Conservation (phyloP, 2,888 invertebrate species). For the Aspidiotus destructor region DNA sequence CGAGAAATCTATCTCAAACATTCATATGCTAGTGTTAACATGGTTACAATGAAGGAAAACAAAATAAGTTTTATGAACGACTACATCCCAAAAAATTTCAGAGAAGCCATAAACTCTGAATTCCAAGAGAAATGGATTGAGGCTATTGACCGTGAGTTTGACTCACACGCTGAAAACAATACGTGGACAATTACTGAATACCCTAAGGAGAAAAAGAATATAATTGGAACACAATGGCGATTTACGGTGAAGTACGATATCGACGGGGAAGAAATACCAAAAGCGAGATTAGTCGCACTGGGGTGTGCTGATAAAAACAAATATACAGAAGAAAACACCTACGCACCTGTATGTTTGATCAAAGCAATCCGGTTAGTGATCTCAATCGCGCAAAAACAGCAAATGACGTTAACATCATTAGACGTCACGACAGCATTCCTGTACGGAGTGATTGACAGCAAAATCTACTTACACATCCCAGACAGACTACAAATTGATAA, state of each 20-base stretch:
- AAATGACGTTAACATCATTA: not conserved
- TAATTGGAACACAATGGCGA: not conserved
- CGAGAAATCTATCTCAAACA: not conserved
- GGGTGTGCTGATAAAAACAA: not conserved
- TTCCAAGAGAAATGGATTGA: not conserved
- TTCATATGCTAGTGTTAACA: not conserved
- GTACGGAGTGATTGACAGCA: not conserved
- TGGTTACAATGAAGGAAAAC: not conserved
- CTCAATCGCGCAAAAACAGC: not conserved
- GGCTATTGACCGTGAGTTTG: not conserved
- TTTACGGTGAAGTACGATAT: not conserved
- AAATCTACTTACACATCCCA: not conserved
- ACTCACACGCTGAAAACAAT: not conserved
- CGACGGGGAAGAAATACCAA: not conserved
- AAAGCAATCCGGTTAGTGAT: not conserved
- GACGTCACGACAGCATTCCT: not conserved
- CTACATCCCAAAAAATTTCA: not conserved
- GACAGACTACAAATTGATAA: not conserved
- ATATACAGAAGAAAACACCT: not conserved
- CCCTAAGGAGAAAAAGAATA: not conserved
- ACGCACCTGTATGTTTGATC: not conserved
- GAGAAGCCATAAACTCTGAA: not conserved
- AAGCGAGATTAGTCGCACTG: not conserved
- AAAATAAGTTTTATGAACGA: not conserved
- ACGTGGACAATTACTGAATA: not conserved